Evolutionary conservation across 2,888 invertebrate genomes (phyloP), one percentile per base, ranked within the genome.

Genomic region (Teleogryllus oceanicus): DNA sequence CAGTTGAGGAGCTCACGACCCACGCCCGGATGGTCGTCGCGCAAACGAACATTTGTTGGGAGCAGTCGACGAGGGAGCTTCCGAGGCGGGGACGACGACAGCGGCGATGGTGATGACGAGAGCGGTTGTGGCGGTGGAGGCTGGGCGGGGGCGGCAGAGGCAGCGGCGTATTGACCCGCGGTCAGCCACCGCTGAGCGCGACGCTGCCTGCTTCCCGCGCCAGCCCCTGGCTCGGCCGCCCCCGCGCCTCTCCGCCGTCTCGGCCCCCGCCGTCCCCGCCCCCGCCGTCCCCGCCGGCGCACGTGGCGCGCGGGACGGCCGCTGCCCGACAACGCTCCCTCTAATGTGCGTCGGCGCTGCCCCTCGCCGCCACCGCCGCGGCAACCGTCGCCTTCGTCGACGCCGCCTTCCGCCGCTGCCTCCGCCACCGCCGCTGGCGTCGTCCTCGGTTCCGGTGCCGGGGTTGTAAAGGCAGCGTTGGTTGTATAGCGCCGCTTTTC

Each of bases 41-140:
- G 62, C 62, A 62, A 62, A 62, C 62, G 62, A 62, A 62, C 62
- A 62, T 62, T 62, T 62, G 62, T 62, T 62, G 62, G 62, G 62
- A 62, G 62, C 62, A 62, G 62, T 62, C 12, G 62, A 16, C 62
- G 13, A n/a, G 62, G 62, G 62, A 62, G 62, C 62, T n/a, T 37
- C 37, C 37, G 37, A 37, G 37, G 37, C 8, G 37, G 37, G 62
- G 8, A 13, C 62, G 62, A 1, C 62, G 62, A n/a, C 16, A 13
- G 16, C 62, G 62, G 62, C 13, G 62, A 62, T 10, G 62, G 62
- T 62, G 62, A 13, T 4, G n/a, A 62, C 62, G 16, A 37, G 37
- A 37, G 13, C 62, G 16, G 37, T 37, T 37, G 37, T 37, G 62
- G 62, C 62, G 62, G 62, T 3, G 62, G n/a, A 13, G 62, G 13